Conservation (phyloP, 2,797 vertebrate species). For the Helostoma temminkii region DNA sequence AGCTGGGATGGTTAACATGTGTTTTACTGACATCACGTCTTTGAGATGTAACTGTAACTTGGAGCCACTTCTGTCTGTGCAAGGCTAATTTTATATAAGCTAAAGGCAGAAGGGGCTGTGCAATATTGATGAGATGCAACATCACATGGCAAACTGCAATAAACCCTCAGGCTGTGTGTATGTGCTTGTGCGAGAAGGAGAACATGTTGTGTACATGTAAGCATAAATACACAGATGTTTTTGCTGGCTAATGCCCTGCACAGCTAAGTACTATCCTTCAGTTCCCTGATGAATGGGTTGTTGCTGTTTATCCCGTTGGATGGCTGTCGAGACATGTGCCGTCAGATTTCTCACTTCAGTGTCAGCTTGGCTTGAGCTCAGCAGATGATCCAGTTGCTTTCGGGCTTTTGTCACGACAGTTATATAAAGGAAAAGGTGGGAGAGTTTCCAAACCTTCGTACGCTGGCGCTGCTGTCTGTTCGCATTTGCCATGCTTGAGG, state of each 20-base stretch:
- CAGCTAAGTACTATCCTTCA: conserved; percentile 10
- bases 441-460: conserved; percentile 20
- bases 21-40: conserved; percentile 24
- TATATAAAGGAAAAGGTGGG: conserved; percentile 29
- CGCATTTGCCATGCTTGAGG: conserved; percentile 35
- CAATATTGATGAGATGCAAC: conserved; percentile 24
- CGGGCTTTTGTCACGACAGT: conserved; percentile 27
- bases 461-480: conserved; percentile 33
- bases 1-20: neutral
- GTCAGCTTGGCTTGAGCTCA: conserved; percentile 32
- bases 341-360: conserved; percentile 57
- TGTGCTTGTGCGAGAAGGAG: conserved; percentile 14
- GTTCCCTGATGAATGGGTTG: conserved; percentile 18
- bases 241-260: conserved; percentile 22
- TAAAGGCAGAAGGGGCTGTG: neutral
- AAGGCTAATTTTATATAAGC: neutral
- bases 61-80: neutral
- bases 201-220: conserved; percentile 8
- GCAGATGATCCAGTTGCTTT: conserved; percentile 27
- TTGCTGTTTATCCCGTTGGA: conserved; percentile 3
- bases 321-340: neutral
- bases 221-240: conserved; percentile 25
- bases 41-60: neutral
- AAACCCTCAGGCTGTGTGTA: conserved; percentile 28
- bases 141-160: neutral